These are phyloP conservation scores for Cecropterus lyciades DNA, from an alignment of 1,140 invertebrate genomes.

Conservation along the genomic window DNA sequence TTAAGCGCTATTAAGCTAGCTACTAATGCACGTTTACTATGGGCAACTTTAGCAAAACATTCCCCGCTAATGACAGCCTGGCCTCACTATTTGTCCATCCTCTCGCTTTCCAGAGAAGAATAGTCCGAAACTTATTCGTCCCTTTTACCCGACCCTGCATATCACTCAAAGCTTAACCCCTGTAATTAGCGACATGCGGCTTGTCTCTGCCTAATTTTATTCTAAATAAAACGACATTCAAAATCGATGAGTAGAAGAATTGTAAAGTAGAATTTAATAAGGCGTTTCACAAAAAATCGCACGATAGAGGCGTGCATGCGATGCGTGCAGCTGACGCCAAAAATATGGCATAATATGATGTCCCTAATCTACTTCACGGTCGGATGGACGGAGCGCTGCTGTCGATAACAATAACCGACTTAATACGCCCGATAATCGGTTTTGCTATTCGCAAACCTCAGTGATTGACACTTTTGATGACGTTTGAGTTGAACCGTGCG, in stretches of 20 bases:
- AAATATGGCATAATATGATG: conserved; percentile 81
- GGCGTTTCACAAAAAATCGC: conserved; percentile 56
- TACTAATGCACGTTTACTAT: conserved; percentile 44
- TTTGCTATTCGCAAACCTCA: conserved; percentile 79
- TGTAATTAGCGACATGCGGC: conserved; percentile 63
- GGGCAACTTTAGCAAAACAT: conserved; percentile 63
- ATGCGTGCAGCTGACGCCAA: conserved; percentile 80
- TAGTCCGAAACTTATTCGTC: conserved; percentile 63
- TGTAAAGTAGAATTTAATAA: conserved; percentile 62
- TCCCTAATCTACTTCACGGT: conserved; percentile 81
- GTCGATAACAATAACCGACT: conserved; percentile 82
- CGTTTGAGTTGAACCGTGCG: conserved; percentile 64
- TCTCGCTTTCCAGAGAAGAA: conserved; percentile 56
- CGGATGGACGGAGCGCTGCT: conserved; percentile 61
- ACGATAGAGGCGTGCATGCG: conserved; percentile 59
- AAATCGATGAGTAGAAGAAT: conserved; percentile 17
- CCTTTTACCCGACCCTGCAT: conserved; percentile 50
- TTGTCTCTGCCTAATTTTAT: conserved; percentile 41
- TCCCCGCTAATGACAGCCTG: conserved; percentile 64
- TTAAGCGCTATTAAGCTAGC: conserved; percentile 56
- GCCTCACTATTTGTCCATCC: conserved; percentile 48
- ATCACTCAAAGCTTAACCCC: conserved; percentile 56
- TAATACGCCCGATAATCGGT: conserved; percentile 83
- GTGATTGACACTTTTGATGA: conserved; percentile 82
- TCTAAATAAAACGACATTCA: conserved; percentile 20